Conservation (phyloP, 2,888 invertebrate species). For the Drosophila cracens region DNA sequence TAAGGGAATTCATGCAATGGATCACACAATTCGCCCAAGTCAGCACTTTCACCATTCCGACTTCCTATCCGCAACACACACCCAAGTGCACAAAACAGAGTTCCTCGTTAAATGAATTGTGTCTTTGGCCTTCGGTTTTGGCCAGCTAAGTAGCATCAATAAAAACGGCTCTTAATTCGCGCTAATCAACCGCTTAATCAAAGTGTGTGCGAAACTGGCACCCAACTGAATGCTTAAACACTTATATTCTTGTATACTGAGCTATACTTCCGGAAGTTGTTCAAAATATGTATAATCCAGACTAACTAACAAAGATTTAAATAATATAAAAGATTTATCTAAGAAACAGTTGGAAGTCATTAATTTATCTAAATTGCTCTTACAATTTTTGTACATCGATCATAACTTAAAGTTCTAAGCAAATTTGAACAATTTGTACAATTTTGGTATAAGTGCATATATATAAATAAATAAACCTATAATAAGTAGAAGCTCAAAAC, state of each 20-base stretch:
- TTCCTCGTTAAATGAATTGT: background rate
- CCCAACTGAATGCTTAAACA: background rate
- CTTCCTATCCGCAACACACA: background rate
- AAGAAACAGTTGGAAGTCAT: background rate
- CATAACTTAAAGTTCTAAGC: no score
- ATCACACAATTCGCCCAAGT: background rate
- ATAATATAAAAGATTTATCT: no score
- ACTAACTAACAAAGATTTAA: background rate
- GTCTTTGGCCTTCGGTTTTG: background rate
- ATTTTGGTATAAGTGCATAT: no score
- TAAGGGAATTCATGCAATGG: slow-evolving; percentile 10
- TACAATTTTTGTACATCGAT: background rate
- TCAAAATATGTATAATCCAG: background rate
- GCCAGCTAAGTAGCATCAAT: slow-evolving; percentile 11
- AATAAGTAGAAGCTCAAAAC: background rate
- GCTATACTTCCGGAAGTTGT: background rate
- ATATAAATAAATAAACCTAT: background rate
- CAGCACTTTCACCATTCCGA: background rate
- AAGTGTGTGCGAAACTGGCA: background rate
- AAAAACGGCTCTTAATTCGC: slow-evolving; percentile 6
- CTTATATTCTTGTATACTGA: background rate
- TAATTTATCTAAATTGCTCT: background rate
- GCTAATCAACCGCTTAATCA: slow-evolving; percentile 25
- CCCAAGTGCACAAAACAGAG: background rate
- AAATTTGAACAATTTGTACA: no score